phyloP scores from a whole-genome alignment of 2,888 invertebrate species.

The Baronia brevicornis region DNA sequence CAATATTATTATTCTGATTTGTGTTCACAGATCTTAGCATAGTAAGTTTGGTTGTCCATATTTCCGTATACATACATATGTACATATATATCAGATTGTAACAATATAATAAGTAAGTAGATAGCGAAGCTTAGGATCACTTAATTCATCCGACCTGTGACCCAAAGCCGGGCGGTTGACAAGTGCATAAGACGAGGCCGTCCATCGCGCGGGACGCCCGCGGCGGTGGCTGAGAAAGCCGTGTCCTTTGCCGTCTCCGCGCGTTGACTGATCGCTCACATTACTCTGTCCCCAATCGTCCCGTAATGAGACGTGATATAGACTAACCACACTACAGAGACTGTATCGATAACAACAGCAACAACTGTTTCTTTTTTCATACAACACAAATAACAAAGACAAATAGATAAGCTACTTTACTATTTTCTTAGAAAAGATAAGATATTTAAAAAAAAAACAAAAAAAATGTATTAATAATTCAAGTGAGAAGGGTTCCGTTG shows the following conservation, averaged over 20 bases:
- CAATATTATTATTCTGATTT: too few relatives aligned
- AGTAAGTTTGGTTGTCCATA: too few relatives aligned
- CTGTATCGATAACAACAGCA: slow-evolving; percentile 5
- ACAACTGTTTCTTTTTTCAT: slow-evolving; percentile 4
- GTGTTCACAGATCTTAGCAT: too few relatives aligned
- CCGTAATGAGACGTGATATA: slow-evolving; percentile 43
- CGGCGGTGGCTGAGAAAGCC: slow-evolving; percentile 49
- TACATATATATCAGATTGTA: too few relatives aligned
- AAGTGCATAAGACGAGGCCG: slow-evolving; percentile 10
- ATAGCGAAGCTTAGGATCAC: too few relatives aligned
- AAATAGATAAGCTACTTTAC: too few relatives aligned
- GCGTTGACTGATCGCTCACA: slow-evolving; percentile 57
- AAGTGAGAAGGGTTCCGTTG: too few relatives aligned
- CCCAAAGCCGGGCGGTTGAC: slow-evolving; percentile 10
- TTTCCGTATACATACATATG: too few relatives aligned
- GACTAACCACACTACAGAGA: slow-evolving; percentile 22
- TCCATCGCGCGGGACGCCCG: slow-evolving; percentile 16
- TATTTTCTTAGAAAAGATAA: too few relatives aligned
- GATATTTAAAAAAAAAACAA: too few relatives aligned
- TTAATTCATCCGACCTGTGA: slow-evolving; percentile 2
- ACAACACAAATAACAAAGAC: slow-evolving; percentile 20
- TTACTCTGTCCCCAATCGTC: slow-evolving; percentile 53
- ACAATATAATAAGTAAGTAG: too few relatives aligned
- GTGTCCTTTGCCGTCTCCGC: slow-evolving; percentile 46
- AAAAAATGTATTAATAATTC: too few relatives aligned